These are phyloP conservation scores for Podarcis muralis DNA, from an alignment of 2,113 vertebrate species.

Conservation along the genomic window DNA sequence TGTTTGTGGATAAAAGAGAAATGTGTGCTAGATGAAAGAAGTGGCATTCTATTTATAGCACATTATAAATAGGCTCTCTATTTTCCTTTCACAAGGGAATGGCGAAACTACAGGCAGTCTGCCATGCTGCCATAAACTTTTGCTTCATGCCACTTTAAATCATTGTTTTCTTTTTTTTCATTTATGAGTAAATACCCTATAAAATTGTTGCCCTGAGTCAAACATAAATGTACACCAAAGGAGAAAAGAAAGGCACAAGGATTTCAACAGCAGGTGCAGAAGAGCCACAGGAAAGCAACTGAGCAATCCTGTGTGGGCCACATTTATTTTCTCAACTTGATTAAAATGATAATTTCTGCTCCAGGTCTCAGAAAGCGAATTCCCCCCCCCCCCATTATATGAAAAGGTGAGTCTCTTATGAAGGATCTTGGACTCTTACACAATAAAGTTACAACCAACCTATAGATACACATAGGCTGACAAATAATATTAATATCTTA, in stretches of 20 bases:
- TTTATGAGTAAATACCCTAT: constrained; percentile 56
- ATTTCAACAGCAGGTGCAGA: constrained; percentile 57
- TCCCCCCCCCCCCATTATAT: constrained; percentile 4
- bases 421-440: constrained; percentile 54
- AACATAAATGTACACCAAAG: constrained; percentile 60
- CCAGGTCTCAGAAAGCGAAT: constrained; percentile 53
- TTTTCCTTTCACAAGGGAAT: constrained; percentile 50
- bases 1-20: constrained; percentile 39
- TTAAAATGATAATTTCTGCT: constrained; percentile 66
- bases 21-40: constrained; percentile 33
- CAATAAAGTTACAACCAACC: constrained; percentile 51
- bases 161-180: constrained; percentile 42
- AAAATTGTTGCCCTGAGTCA: constrained; percentile 67
- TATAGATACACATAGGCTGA: constrained; percentile 43
- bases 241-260: constrained; percentile 55
- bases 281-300: constrained; percentile 53
- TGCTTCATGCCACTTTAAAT: constrained; percentile 56
- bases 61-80: constrained; percentile 33
- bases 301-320: constrained; percentile 50
- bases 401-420: constrained; percentile 35
- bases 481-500: constrained; percentile 46
- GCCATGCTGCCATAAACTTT: constrained; percentile 55
- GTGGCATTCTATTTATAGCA: constrained; percentile 43
- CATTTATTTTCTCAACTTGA: constrained; percentile 51
- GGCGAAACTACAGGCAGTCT: constrained; percentile 43